Conservation (phyloP, 2,113 vertebrate species). For the Rhinoderma darwinii region DNA sequence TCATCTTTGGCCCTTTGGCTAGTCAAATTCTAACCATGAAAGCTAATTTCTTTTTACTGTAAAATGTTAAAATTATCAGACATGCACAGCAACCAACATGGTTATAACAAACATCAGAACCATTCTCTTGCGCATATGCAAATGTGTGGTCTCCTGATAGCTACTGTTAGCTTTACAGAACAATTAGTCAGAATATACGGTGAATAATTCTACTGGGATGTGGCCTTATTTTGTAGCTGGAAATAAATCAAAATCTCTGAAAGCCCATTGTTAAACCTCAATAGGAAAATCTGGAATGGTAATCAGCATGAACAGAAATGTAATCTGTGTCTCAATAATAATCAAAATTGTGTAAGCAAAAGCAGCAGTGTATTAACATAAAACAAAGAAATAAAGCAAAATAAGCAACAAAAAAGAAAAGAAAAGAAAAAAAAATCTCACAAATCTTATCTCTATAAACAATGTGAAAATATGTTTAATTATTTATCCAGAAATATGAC, state of each 20-base stretch:
- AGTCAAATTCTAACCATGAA: conserved; percentile 46
- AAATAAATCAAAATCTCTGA: conserved; percentile 59
- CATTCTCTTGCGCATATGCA: conserved; percentile 53
- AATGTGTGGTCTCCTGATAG: conserved; percentile 59
- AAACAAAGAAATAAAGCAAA: conserved; percentile 38
- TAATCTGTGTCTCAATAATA: conserved; percentile 58
- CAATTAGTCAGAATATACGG: conserved; percentile 57
- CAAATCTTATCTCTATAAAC: conserved; percentile 11
- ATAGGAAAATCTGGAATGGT: conserved; percentile 54
- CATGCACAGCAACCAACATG: conserved; percentile 47
- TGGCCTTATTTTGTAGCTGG: conserved; percentile 59
- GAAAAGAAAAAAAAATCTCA: neutral
- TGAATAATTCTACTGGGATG: conserved; percentile 58
- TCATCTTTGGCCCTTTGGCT: conserved; percentile 47
- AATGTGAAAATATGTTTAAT: conserved; percentile 24
- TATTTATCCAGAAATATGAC: conserved; percentile 36
- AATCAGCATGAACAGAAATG: conserved; percentile 58
- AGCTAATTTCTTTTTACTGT: conserved; percentile 42
- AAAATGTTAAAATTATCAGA: conserved; percentile 54
- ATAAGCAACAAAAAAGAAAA: conserved; percentile 29
- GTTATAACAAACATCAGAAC: conserved; percentile 49
- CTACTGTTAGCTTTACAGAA: conserved; percentile 59
- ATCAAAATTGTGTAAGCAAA: conserved; percentile 57
- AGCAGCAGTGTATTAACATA: conserved; percentile 55
- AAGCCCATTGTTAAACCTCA: conserved; percentile 57